These are phyloP conservation scores for Metopolophium dirhodum DNA, from an alignment of 1,140 invertebrate genomes.

Conservation along the genomic window DNA sequence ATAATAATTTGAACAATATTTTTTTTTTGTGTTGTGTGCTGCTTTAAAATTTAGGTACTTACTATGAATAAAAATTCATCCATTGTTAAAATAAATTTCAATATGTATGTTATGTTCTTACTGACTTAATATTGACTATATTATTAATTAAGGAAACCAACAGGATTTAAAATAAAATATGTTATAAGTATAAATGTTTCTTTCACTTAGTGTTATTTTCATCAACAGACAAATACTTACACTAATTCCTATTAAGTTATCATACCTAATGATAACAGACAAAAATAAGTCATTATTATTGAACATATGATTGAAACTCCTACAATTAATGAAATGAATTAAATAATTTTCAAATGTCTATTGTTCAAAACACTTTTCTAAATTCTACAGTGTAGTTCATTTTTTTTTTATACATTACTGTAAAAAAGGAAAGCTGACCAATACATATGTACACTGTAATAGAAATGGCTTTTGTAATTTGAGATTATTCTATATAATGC, in stretches of 20 bases:
- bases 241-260: not conserved
- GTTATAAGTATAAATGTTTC: not conserved
- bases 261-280: not conserved
- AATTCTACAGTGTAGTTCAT: not conserved
- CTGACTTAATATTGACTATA: no score
- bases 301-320: not conserved
- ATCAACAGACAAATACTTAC: not conserved
- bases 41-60: no score
- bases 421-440: not conserved
- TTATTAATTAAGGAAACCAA: not conserved
- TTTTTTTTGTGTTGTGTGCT: no score
- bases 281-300: conserved; percentile 24
- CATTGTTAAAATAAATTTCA: no score
- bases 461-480: not conserved
- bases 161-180: not conserved
- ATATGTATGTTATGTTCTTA: no score
- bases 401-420: not conserved
- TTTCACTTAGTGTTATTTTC: not conserved
- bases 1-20: no score
- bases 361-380: not conserved
- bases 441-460: not conserved
- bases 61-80: no score
- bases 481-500: not conserved
- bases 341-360: not conserved
- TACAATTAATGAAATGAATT: not conserved